Percentiles rank a stretch among this genome's conserved stretches.
Conservation (phyloP, 2,797 vertebrate species). For the Semaprochilodus insignis region DNA sequence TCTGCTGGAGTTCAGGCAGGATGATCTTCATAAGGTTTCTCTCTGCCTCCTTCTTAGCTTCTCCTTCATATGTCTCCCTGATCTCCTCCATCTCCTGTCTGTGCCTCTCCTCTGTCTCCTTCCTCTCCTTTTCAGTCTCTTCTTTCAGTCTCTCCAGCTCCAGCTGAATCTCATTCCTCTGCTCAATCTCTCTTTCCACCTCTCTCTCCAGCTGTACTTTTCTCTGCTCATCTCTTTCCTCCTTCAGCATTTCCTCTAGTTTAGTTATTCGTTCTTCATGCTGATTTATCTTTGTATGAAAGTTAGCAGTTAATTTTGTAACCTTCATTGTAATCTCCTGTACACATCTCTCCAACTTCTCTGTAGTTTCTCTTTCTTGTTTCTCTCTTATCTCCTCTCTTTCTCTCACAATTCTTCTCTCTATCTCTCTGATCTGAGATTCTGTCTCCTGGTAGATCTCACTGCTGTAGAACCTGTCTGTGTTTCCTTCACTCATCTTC, state of each 20-base stretch:
- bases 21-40: conserved; percentile 54
- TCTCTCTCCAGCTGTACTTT: background rate
- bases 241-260: too few relatives aligned
- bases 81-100: conserved; percentile 33
- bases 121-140: conserved; percentile 16
- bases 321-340: background rate
- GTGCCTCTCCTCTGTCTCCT: background rate
- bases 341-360: too few relatives aligned
- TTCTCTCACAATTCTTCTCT: too few relatives aligned
- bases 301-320: background rate
- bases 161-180: background rate
- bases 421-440: conserved; percentile 21
- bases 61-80: conserved; percentile 44
- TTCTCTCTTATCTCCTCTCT: conserved; percentile 28
- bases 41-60: conserved; percentile 41
- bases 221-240: too few relatives aligned
- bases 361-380: background rate
- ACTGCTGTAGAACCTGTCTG: too few relatives aligned
- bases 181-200: background rate
- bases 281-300: background rate
- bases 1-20: conserved; percentile 26
- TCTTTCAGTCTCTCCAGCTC: conserved; percentile 9
- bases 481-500: too few relatives aligned
- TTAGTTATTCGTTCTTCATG: too few relatives aligned
- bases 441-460: conserved; percentile 19